Base-by-base conservation (phyloP, 2,888 invertebrate genomes). In the Agrochola lota region DNA sequence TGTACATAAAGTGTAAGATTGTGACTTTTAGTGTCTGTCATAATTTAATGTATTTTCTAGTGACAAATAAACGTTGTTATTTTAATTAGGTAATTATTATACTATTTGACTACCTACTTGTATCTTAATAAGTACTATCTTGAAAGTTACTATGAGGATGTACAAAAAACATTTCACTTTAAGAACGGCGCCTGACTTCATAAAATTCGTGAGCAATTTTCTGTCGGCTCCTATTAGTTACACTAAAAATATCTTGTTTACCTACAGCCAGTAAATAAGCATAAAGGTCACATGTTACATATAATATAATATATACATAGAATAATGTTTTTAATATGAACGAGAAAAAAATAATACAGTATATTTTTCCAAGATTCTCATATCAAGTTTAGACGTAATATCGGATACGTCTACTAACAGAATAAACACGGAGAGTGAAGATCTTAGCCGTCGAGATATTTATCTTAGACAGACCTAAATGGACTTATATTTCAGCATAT, bases 371-470 rank as follows among this genome's bases (percentile, higher is more conserved):
- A 71, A 70, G 43, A 68, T 73, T 68, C 67, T 77, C 78, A 86
- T 86, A 86, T 64, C 49, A 83, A 72, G 52, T 70, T 69, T 76
- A 67, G 67, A 59, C 40, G 69, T 83, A 83, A 76, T 73, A 83
- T 77, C 60, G 35, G 70, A 30, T 63, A 82, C 30, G 57, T 60
- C 46, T 64, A 62, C 71, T 84, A 71, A 85, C 74, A 75, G 59
- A 84, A 87, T 85, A 87, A 87, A 87, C 80, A 84, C n/a, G 20
- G 67, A 72, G 84, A 75, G 85, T 84, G 64, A 71, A 87, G 87
- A 84, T 80, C 74, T 73, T 77, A 55, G 84, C 70, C 55, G 86
- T 77, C 64, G 66, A 73, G 78, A 86, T 83, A 83, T 83, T 77
- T 85, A 80, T 84, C 64, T 84, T 63, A 64, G 84, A 74, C 85